Conservation (phyloP, 2,888 invertebrate species). For the Itoplectis maculator region DNA sequence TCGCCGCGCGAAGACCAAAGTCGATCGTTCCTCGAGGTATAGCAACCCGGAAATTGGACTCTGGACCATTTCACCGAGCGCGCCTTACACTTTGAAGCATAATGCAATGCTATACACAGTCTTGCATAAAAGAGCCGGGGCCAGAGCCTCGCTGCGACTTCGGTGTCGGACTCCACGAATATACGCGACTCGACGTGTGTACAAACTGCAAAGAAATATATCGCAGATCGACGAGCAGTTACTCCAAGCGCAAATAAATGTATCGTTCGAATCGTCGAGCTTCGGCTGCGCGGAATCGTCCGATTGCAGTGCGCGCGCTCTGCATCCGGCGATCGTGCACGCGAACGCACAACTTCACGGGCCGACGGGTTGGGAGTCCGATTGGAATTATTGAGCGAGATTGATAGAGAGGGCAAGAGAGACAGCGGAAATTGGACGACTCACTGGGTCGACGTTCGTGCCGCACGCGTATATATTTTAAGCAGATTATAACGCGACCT, state of each 20-base stretch:
- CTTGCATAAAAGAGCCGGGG: conserved; percentile 12
- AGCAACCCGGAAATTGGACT: conserved; percentile 44
- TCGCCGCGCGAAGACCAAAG: conserved; percentile 33
- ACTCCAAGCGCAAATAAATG: conserved; percentile 22
- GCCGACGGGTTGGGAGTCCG: not conserved
- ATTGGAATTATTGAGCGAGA: conserved; percentile 5
- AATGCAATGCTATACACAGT: no score
- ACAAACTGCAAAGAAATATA: conserved; percentile 40
- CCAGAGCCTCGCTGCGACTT: not conserved
- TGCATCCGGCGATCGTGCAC: not conserved
- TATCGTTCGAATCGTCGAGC: conserved; percentile 7
- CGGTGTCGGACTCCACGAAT: not conserved
- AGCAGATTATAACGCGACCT: no score
- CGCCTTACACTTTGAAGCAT: not conserved
- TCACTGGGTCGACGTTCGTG: not conserved
- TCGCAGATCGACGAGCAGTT: conserved; percentile 20
- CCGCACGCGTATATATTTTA: not conserved
- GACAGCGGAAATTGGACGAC: not conserved
- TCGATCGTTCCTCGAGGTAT: conserved; percentile 29
- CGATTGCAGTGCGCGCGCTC: not conserved
- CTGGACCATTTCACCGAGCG: conserved; percentile 14
- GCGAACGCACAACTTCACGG: not conserved
- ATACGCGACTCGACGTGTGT: conserved; percentile 6
- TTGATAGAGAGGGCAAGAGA: no score
- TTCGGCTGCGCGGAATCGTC: conserved; percentile 15